A percentile compares a stretch with the other conserved stretches of the same genome.
These are phyloP conservation scores for Protomyctophum bolini DNA, from an alignment of 2,113 vertebrate species.

Conservation along the genomic window DNA sequence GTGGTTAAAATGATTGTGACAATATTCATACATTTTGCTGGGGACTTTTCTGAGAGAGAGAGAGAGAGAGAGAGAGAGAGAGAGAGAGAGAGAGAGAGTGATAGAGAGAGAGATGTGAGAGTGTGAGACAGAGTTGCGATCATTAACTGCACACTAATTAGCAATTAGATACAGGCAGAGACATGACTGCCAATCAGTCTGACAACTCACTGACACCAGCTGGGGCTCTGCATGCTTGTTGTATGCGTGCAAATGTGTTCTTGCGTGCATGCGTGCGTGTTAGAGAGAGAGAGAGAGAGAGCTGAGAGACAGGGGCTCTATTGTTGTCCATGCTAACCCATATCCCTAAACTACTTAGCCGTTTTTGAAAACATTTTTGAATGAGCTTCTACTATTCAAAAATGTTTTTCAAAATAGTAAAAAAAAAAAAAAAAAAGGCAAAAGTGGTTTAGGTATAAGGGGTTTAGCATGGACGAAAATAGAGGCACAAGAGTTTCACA, in stretches of 20 bases:
- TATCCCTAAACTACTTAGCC: no score
- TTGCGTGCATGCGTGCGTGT: not conserved
- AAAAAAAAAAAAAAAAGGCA: not conserved
- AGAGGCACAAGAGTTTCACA: no score
- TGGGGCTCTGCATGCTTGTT: conserved; percentile 21
- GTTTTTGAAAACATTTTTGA: no score
- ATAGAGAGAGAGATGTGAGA: conserved; percentile 10
- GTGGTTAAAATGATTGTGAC: no score
- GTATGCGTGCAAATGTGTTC: conserved; percentile 3
- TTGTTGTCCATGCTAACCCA: no score
- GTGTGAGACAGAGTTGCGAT: conserved; percentile 30
- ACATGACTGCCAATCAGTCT: conserved; percentile 55
- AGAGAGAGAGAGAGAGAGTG: conserved; percentile 5
- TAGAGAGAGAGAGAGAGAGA: not conserved
- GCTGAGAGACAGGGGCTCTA: not conserved
- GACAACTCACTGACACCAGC: conserved; percentile 37
- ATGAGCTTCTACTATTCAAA: no score
- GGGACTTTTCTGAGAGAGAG: not conserved
- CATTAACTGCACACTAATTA: conserved; percentile 63
- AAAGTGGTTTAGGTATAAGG: not conserved
- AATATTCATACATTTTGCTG: no score
- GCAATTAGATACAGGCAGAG: conserved; percentile 54
- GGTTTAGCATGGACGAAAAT: not conserved
- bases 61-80: conserved; percentile 7
- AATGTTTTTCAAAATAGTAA: no score